phyloP scores from a whole-genome alignment of 2,113 vertebrate genomes.

The Fregetta grallaria region DNA sequence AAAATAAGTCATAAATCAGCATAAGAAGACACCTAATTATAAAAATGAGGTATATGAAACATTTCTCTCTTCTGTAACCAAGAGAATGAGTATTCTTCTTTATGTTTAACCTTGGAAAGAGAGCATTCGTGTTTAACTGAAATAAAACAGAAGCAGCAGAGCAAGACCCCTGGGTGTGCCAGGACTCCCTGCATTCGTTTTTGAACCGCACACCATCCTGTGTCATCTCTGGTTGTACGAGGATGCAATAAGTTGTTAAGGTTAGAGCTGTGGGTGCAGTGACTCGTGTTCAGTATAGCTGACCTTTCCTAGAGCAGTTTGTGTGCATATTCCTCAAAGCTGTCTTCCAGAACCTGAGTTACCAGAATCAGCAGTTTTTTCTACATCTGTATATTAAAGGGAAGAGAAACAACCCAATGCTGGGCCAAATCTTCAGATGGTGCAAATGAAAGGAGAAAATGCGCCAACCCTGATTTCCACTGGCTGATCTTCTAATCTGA shows the following conservation, averaged over 20 bases:
- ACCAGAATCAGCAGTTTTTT: background rate
- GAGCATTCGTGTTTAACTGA: background rate
- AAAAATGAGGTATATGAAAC: background rate
- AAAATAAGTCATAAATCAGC: slow-evolving; percentile 25
- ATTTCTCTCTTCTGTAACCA: background rate
- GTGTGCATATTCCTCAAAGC: background rate
- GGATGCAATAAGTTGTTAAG: background rate
- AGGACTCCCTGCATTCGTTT: background rate
- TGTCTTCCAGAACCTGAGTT: background rate
- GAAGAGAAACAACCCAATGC: background rate
- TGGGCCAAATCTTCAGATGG: background rate
- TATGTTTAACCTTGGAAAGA: background rate
- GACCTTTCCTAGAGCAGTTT: background rate
- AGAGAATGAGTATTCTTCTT: background rate
- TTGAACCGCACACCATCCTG: background rate
- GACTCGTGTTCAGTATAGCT: background rate
- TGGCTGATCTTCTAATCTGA: background rate
- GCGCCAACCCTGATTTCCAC: background rate
- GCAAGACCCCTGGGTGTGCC: background rate
- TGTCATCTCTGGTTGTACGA: background rate
- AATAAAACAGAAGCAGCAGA: background rate
- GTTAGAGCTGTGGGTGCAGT: background rate
- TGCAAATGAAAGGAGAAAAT: background rate
- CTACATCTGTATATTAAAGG: rapidly evolving
- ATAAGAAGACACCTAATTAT: background rate